Conservation (phyloP, 2,797 vertebrate species). For the Pipistrellus nathusii region DNA sequence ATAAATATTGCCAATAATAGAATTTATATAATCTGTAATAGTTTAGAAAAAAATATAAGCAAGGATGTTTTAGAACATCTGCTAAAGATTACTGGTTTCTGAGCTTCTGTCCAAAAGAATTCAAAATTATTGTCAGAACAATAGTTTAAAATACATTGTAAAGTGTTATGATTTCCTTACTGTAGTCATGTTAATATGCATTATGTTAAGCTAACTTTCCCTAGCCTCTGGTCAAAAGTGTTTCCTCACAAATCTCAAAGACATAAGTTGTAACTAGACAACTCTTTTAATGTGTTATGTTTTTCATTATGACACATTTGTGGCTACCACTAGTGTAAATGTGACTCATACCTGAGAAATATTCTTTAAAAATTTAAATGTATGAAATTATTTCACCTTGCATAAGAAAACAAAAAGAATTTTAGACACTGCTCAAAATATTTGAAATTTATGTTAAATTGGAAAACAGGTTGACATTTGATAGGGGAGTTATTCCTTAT, state of each 20-base stretch:
- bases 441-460: slow-evolving; percentile 4
- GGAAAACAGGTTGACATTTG: background rate
- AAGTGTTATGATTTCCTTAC: background rate
- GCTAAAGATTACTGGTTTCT: slow-evolving; percentile 30
- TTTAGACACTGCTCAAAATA: background rate
- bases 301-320: slow-evolving; percentile 3
- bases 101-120: background rate
- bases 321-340: background rate
- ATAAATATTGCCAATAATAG: background rate
- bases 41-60: slow-evolving; percentile 15
- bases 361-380: slow-evolving; percentile 29
- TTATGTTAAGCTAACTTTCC: background rate
- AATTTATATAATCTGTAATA: slow-evolving; percentile 29
- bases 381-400: slow-evolving; percentile 27
- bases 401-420: slow-evolving; percentile 20
- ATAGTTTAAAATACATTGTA: slow-evolving; percentile 28
- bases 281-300: background rate
- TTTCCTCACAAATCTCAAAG: background rate
- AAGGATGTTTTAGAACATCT: slow-evolving; percentile 28
- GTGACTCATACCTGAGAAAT: background rate
- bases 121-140: background rate
- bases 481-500: background rate
- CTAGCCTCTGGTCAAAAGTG: background rate
- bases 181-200: background rate
- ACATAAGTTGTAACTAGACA: background rate